Evolutionary conservation across 2,113 vertebrate genomes (phyloP).

Genomic region (Tachycineta bicolor): DNA sequence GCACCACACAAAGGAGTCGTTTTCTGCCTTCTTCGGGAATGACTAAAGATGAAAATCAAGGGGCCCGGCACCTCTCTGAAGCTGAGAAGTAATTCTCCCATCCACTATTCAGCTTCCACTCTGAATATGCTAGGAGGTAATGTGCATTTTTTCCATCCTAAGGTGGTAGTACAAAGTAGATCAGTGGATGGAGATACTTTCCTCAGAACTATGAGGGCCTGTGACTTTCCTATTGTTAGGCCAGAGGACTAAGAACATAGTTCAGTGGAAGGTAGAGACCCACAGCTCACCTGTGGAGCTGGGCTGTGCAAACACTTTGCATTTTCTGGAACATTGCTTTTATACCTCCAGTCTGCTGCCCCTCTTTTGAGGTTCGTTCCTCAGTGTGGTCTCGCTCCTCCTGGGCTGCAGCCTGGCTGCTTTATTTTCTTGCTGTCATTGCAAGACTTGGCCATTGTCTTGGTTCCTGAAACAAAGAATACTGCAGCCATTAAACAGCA

Average conservation of each 20-base stretch:
- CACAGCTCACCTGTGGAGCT: neutral
- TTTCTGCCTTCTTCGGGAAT: neutral
- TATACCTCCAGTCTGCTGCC: neutral
- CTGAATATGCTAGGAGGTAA: neutral
- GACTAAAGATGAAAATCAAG: neutral
- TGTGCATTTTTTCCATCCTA: neutral
- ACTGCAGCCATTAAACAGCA: neutral
- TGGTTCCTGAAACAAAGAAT: constrained; percentile 53
- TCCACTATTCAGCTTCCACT: neutral
- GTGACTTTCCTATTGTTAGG: neutral
- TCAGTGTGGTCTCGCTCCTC: constrained; percentile 62
- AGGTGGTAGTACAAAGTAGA: neutral
- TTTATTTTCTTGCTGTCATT: constrained; percentile 68
- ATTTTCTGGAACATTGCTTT: neutral
- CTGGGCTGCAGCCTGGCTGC: constrained; percentile 28
- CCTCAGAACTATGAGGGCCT: neutral
- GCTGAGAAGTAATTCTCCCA: neutral
- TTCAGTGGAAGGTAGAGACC: neutral
- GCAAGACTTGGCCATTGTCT: neutral
- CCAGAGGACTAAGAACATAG: neutral
- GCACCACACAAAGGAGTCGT: rapidly evolving
- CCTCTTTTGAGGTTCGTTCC: rapidly evolving
- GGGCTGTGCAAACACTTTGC: neutral
- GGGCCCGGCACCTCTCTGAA: neutral
- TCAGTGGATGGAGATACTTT: neutral